Base-by-base conservation (phyloP, 2,888 invertebrate species). In the Tigriopus californicus region DNA sequence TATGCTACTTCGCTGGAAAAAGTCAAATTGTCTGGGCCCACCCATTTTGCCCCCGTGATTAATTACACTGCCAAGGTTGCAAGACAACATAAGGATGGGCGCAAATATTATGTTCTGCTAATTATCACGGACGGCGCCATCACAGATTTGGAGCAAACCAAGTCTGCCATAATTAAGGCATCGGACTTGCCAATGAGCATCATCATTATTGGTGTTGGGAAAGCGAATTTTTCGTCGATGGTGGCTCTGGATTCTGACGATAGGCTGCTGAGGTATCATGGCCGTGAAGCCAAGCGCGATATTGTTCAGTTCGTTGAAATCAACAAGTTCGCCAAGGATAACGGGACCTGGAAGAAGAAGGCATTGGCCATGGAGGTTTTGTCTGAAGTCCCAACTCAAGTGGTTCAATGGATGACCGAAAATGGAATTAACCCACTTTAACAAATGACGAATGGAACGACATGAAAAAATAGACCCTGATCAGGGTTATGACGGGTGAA, bases 151-250 rank as follows among this genome's bases (percentile, higher is more conserved):
- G 69, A 69, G 5, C 70, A 72, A 64, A 76, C 76, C 0, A 73
- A 71, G 62, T 68, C 70, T 62, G 63, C 62, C 12, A 63, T 64
- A 41, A 63, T 64, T 20, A 53, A 60, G 51, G 64, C 64, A 12
- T 62, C 64, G 4, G 25, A 44, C 2, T 61, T 64, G n/a, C 64
- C 64, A 4, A 54, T 64, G 20, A 63, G 63, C 52, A 63, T 64
- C 60, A 64, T 64, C 61, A 64, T 64, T 48, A 61, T 64, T 22
- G 64, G 79, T n/a, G 76, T 79, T 51, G 79, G 79, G 24, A 70
- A 73, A 65, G 78, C 77, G 46, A 76, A 78, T 65, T 79, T 79
- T 68, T 69, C 70, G 54, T 77, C 77, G 11, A 79, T 79, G 79
- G 76, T 77, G 62, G 74, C 74, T 61, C 65, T 79, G 48, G 79